phyloP scores from a whole-genome alignment of 2,888 invertebrate genomes.

The Aproaerema taeniolella region DNA sequence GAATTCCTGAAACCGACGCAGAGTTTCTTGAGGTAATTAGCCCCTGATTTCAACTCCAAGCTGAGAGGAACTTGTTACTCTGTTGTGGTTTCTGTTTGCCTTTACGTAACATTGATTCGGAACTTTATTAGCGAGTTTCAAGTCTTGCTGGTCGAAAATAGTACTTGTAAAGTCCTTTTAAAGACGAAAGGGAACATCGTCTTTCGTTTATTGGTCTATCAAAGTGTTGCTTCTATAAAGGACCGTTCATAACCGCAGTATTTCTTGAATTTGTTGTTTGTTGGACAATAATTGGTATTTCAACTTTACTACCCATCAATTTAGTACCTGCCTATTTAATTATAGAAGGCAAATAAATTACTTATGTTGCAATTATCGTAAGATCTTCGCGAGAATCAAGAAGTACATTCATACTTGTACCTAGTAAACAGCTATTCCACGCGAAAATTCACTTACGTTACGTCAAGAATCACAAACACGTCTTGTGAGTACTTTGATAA shows the following conservation, averaged over 20 bases:
- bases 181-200: slow-evolving; percentile 2
- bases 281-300: no score
- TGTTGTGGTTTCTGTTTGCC: slow-evolving; percentile 24
- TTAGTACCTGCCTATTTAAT: no score
- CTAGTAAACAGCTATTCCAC: no score
- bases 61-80: slow-evolving; percentile 20
- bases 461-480: no score
- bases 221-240: slow-evolving; percentile 2
- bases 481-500: no score
- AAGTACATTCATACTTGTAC: no score
- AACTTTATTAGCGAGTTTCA: slow-evolving; percentile 13
- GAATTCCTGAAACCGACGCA: background rate
- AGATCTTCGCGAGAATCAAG: no score
- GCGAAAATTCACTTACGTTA: no score
- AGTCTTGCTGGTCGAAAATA: slow-evolving; percentile 2
- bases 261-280: background rate
- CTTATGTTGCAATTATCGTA: no score
- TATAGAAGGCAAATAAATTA: no score
- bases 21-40: slow-evolving; percentile 13
- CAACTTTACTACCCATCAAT: no score
- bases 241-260: slow-evolving; percentile 4
- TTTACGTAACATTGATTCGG: slow-evolving; percentile 14
- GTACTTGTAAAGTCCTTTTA: no score
- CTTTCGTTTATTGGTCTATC: slow-evolving; percentile 4
- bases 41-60: slow-evolving; percentile 16